Percentiles rank a stretch among this genome's conserved stretches.
phyloP scores from a whole-genome alignment of 2,113 vertebrate genomes.

The Paratilapia polleni region DNA sequence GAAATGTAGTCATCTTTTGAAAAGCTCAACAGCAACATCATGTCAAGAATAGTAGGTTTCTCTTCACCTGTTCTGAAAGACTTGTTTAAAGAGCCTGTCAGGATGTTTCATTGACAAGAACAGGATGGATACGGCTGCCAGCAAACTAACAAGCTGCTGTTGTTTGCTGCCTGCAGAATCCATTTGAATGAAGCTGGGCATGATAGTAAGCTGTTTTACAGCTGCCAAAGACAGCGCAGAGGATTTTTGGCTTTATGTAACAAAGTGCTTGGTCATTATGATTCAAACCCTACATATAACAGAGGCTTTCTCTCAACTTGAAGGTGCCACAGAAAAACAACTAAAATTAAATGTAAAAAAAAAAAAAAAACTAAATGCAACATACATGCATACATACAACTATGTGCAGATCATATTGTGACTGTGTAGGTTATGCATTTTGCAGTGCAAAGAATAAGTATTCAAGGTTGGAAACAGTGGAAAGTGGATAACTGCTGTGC shows the following conservation, averaged over 20 bases:
- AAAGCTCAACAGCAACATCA: background rate
- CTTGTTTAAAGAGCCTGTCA: background rate
- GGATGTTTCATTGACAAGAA: constrained; percentile 5
- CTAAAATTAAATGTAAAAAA: background rate
- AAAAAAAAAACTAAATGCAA: background rate
- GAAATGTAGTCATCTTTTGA: background rate
- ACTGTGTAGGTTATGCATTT: background rate
- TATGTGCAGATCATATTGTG: background rate
- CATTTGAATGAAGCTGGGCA: constrained; percentile 8
- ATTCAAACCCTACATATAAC: background rate
- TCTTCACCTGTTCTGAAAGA: background rate
- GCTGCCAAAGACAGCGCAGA: background rate
- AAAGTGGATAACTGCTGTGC: background rate
- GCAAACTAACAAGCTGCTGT: background rate
- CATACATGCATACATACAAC: background rate
- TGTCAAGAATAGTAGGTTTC: background rate
- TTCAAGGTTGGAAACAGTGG: background rate
- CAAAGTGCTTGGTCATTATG: background rate
- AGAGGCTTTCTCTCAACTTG: background rate
- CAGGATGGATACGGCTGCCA: background rate
- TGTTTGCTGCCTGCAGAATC: background rate
- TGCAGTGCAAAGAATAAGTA: background rate
- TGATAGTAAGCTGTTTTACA: constrained; percentile 1
- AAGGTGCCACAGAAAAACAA: background rate
- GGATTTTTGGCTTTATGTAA: constrained; percentile 5